Conservation (phyloP, 2,797 vertebrate species). For the Sylvia borin region DNA sequence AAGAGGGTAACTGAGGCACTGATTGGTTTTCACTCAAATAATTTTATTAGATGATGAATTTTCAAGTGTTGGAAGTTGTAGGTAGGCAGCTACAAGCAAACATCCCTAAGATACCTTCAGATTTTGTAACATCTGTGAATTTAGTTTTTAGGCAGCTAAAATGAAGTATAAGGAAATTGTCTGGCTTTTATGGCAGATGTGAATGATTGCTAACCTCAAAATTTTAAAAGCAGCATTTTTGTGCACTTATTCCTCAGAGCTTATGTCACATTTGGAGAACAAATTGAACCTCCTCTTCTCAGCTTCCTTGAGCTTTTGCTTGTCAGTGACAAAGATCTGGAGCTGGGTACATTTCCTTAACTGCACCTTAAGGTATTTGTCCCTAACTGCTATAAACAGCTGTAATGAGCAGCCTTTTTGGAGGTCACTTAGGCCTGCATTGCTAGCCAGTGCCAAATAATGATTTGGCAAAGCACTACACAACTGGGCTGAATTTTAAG, state of each 20-base stretch:
- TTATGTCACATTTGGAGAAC: not conserved
- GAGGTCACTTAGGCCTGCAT: not conserved
- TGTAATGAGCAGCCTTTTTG: not conserved
- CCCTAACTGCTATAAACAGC: not conserved
- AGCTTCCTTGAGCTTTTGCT: not conserved
- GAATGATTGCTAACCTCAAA: not conserved
- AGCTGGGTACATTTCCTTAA: not conserved
- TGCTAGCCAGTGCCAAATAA: not conserved
- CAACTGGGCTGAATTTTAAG: slow-evolving; percentile 22
- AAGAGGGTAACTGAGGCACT: not conserved
- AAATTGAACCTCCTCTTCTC: not conserved
- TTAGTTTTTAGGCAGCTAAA: not conserved
- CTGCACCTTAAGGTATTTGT: not conserved
- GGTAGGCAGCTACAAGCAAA: not conserved
- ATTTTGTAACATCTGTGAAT: not conserved
- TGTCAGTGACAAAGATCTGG: not conserved
- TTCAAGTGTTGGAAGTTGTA: not conserved
- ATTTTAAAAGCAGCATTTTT: not conserved
- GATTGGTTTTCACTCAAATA: not conserved
- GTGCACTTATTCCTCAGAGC: not conserved
- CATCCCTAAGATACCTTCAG: not conserved
- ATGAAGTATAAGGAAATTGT: not conserved
- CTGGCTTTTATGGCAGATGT: not conserved
- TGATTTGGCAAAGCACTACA: not conserved
- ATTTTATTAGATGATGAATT: not conserved